Percentiles rank a stretch among this genome's conserved stretches.
phyloP scores from a whole-genome alignment of 2,888 invertebrate genomes.

The Hylaea fasciaria region DNA sequence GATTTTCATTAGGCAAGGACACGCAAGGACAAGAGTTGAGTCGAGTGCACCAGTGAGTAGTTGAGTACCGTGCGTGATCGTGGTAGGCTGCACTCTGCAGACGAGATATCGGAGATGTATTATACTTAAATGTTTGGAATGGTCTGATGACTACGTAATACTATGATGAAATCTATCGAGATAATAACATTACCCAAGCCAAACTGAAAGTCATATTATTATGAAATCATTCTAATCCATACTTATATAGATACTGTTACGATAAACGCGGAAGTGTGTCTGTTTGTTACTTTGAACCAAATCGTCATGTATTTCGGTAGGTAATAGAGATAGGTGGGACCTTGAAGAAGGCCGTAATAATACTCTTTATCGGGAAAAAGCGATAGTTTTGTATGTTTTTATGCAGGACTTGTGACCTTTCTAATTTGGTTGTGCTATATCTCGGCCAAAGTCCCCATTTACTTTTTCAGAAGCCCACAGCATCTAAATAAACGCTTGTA shows the following conservation, averaged over 20 bases:
- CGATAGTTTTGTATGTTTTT: no score
- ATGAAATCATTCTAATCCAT: background rate
- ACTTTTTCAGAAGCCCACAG: no score
- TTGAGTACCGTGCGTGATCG: slow-evolving; percentile 1
- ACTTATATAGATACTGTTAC: no score
- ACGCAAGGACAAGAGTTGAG: background rate
- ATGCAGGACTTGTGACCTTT: no score
- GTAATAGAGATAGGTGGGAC: background rate
- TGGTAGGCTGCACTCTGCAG: slow-evolving; percentile 1
- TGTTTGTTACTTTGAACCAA: no score
- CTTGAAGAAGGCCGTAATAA: background rate
- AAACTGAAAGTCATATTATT: background rate
- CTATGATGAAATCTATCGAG: background rate
- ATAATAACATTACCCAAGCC: background rate
- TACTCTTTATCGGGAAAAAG: no score
- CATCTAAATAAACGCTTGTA: no score
- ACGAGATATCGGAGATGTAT: slow-evolving; percentile 22
- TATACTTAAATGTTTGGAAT: background rate
- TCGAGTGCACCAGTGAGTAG: no score
- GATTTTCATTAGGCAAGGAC: no score
- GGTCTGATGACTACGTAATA: slow-evolving; percentile 9
- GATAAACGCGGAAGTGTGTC: no score
- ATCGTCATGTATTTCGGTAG: no score
- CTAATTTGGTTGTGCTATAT: no score
- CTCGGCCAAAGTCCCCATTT: background rate